These are phyloP conservation scores for Spodoptera frugiperda DNA, from an alignment of 1,140 invertebrate species.

Conservation along the genomic window DNA sequence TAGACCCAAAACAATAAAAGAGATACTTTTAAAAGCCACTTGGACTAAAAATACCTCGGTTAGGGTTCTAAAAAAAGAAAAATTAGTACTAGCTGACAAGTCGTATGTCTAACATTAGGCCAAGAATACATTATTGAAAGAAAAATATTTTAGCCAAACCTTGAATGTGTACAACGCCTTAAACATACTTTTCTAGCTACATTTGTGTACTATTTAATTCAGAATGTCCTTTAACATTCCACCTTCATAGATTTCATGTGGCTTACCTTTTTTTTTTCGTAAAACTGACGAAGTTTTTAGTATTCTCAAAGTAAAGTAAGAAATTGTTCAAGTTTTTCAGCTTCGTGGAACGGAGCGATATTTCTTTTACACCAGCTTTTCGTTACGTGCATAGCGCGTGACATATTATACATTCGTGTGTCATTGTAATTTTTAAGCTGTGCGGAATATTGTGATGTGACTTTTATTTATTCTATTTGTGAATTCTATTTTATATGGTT, in stretches of 20 bases:
- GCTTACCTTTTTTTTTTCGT: slow-evolving; percentile 23
- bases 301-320: background rate
- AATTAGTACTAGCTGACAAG: slow-evolving; percentile 12
- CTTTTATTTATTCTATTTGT: no score
- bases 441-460: background rate
- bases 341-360: background rate
- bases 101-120: background rate
- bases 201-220: slow-evolving; percentile 5
- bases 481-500: no score
- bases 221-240: slow-evolving; percentile 13
- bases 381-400: no score
- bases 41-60: background rate
- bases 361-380: slow-evolving; percentile 5
- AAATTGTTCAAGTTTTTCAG: background rate
- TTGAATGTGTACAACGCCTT: no score
- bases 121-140: background rate
- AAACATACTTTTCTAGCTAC: background rate
- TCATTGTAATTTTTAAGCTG: background rate
- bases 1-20: slow-evolving; percentile 16
- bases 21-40: slow-evolving; percentile 5
- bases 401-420: background rate
- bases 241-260: background rate
- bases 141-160: background rate
- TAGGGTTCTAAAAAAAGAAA: background rate
- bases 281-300: background rate